Evolutionary conservation across 2,888 invertebrate genomes (phyloP).

Genomic region (Tanypteryx hageni): DNA sequence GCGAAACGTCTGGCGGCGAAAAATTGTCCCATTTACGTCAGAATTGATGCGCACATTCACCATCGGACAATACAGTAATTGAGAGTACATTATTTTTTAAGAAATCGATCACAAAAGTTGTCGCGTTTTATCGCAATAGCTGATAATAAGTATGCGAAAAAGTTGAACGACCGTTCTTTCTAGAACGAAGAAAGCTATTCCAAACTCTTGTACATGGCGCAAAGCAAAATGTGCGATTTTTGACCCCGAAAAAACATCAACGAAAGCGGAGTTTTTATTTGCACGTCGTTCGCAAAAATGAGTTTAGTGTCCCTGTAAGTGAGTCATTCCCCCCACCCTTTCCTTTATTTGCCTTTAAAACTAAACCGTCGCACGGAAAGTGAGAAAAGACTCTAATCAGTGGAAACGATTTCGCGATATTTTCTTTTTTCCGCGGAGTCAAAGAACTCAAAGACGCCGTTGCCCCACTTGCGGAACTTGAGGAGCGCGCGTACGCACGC

Average conservation of each 20-base stretch:
- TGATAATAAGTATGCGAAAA: too few species aligned
- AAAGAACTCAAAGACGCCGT: neutral
- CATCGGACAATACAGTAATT: too few species aligned
- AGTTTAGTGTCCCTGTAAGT: neutral
- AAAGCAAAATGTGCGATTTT: neutral
- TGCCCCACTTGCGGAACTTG: slow-evolving; percentile 1
- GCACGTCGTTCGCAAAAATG: neutral
- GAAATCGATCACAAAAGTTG: too few species aligned
- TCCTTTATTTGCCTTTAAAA: neutral
- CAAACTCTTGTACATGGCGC: too few species aligned
- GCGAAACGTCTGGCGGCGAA: too few species aligned
- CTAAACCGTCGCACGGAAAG: slow-evolving; percentile 44
- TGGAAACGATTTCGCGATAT: neutral
- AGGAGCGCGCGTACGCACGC: neutral
- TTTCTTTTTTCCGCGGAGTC: neutral
- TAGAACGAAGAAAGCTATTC: too few species aligned
- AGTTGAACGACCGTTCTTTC: too few species aligned
- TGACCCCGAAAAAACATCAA: neutral
- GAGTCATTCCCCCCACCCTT: neutral
- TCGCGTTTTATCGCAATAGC: too few species aligned
- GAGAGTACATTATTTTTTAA: too few species aligned
- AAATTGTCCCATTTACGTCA: too few species aligned
- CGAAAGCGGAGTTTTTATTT: neutral
- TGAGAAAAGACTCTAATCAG: slow-evolving; percentile 42
- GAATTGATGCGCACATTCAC: too few species aligned